A percentile compares a stretch with the other conserved stretches of the same genome.
These are phyloP conservation scores for Drosophila nannoptera DNA, from an alignment of 1,140 invertebrate species.

Conservation along the genomic window DNA sequence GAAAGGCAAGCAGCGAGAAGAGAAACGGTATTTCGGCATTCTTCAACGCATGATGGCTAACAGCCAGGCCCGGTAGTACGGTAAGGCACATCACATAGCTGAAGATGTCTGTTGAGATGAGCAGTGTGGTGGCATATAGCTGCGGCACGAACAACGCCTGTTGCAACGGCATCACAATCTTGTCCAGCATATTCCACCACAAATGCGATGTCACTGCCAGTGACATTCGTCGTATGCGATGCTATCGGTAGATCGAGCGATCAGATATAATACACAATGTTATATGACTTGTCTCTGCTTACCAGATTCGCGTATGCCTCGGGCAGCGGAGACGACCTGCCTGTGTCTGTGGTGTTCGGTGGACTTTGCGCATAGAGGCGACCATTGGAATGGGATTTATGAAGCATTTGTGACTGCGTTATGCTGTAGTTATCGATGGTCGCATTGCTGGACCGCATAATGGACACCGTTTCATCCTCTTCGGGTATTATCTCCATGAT, in stretches of 20 bases:
- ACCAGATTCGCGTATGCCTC: conserved; percentile 62
- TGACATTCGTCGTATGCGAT: conserved; percentile 68
- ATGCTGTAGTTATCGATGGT: conserved; percentile 74
- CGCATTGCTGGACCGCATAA: conserved; percentile 72
- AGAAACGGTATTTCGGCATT: conserved; percentile 77
- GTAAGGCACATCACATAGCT: conserved; percentile 78
- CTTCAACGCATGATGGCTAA: conserved; percentile 71
- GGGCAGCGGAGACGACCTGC: conserved; percentile 54
- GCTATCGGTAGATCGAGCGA: conserved; percentile 25
- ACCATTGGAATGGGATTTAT: conserved; percentile 67
- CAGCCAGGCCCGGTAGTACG: conserved; percentile 69
- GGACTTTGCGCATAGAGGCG: conserved; percentile 43
- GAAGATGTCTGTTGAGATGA: conserved; percentile 75
- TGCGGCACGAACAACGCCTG: conserved; percentile 69
- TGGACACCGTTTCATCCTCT: conserved; percentile 74
- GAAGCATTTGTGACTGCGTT: conserved; percentile 54
- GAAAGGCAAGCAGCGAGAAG: conserved; percentile 76
- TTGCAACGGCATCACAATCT: conserved; percentile 70
- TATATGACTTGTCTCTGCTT: conserved; percentile 16
- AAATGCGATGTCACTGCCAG: conserved; percentile 62
- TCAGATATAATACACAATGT: neutral
- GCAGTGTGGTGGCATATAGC: conserved; percentile 69
- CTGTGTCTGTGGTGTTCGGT: conserved; percentile 34
- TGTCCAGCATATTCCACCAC: conserved; percentile 72
- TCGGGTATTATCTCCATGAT: conserved; percentile 79